Evolutionary conservation across 2,888 invertebrate genomes (phyloP), one percentile per base, ranked within the genome.

Genomic region (Synergus umbraculus): DNA sequence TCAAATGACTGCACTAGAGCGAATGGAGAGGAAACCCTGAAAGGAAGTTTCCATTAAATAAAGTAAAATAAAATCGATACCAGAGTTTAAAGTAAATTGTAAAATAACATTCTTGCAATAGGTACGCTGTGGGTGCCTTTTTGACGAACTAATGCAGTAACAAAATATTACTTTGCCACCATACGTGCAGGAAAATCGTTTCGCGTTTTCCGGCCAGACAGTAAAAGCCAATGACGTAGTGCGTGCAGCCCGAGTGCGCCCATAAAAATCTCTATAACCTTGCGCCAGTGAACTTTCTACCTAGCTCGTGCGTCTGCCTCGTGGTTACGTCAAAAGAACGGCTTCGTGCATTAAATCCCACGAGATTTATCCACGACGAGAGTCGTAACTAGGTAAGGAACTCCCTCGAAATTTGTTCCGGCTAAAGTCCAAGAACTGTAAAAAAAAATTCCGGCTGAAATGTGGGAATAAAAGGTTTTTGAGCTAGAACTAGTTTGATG

Each of bases 181-280:
- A 76, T 66, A 79, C 76, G 13, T 65, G 76, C 76, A 78, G 76
- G 22, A 84, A 85, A 84, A 82, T 83, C 82, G 83, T 85, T 84
- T 81, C 78, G 79, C 81, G 77, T 81, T 86, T 83, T 83, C 82
- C 76, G 64, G 77, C 80, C 65, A 82, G 84, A 84, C 81, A 83
- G 82, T 86, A 87, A 87, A 86, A 83, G 84, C 82, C 86, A 83
- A 84, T 86, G 86, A 85, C 83, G 83, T 79, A 82, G 83, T 82
- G 83, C 83, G 82, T 82, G 83, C 79, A 77, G 63, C 67, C 69
- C 69, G 82, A 79, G 80, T 83, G 82, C 82, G 78, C 79, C 82
- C 82, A 84, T 85, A 87, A 87, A 87, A 87, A 84, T 80, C 82
- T 82, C 83, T 81, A 84, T 85, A 84, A 84, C 82, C 82, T 81